These are phyloP conservation scores for Drosophila nr. fundita DNA, from an alignment of 2,888 invertebrate genomes.

Conservation along the genomic window DNA sequence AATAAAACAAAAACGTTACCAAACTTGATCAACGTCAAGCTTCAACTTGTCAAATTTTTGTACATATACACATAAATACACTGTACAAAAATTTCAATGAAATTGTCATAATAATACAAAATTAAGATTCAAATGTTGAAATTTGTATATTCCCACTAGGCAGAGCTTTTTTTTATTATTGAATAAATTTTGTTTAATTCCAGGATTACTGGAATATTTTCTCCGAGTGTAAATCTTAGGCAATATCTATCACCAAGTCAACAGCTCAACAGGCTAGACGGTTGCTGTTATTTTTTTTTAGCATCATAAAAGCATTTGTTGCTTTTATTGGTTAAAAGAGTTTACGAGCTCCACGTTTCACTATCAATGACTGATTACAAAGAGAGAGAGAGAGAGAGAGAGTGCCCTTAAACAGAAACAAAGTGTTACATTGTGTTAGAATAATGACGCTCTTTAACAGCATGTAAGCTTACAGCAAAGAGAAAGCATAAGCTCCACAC, in stretches of 20 bases:
- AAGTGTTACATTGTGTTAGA: constrained; percentile 49
- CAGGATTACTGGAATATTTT: neutral
- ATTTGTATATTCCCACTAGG: neutral
- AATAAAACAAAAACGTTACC: constrained; percentile 19
- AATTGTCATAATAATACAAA: neutral
- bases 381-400: neutral
- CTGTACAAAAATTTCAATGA: constrained; percentile 6
- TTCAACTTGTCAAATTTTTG: constrained; percentile 46
- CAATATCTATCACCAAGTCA: constrained; percentile 52
- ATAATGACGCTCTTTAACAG: constrained; percentile 29
- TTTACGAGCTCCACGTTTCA: constrained; percentile 19
- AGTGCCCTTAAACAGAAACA: constrained; percentile 27
- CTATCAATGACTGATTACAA: constrained; percentile 57
- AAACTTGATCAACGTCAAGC: constrained; percentile 42
- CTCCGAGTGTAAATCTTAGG: constrained; percentile 23
- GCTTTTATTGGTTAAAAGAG: constrained; percentile 41
- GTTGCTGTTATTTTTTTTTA: constrained; percentile 9
- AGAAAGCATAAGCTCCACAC: constrained; percentile 41
- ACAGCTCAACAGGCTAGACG: constrained; percentile 8
- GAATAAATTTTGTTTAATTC: neutral
- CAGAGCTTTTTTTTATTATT: neutral
- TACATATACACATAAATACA: constrained; percentile 12
- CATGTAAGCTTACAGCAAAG: constrained; percentile 50
- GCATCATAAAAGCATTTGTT: constrained; percentile 38
- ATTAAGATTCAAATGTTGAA: neutral